phyloP scores from a whole-genome alignment of 2,888 invertebrate genomes.

The Epiblema foenella region DNA sequence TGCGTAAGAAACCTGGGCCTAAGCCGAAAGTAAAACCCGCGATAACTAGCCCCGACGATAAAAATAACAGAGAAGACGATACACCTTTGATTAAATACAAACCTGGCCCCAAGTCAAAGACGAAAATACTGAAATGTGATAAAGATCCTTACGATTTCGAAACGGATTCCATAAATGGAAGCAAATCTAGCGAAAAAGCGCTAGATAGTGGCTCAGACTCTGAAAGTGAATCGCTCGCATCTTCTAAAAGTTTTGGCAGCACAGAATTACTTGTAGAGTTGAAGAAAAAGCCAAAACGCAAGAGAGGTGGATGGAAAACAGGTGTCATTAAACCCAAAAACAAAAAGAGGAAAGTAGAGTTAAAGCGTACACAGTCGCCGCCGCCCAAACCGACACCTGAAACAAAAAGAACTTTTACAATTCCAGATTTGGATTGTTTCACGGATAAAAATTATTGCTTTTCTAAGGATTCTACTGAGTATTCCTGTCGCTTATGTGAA shows the following conservation, averaged over 20 bases:
- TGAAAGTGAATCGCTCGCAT: slow-evolving; percentile 66
- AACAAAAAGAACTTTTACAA: slow-evolving; percentile 46
- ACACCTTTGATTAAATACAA: slow-evolving; percentile 51
- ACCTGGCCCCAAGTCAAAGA: slow-evolving; percentile 72
- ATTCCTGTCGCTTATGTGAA: slow-evolving; percentile 86
- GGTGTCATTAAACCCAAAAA: slow-evolving; percentile 74
- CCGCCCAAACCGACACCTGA: slow-evolving; percentile 40
- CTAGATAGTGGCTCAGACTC: slow-evolving; percentile 61
- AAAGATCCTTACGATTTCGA: slow-evolving; percentile 73
- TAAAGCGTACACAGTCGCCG: slow-evolving; percentile 47
- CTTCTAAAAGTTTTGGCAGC: slow-evolving; percentile 66
- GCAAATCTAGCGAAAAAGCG: slow-evolving; percentile 58
- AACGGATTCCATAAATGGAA: slow-evolving; percentile 66
- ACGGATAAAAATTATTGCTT: slow-evolving; percentile 78
- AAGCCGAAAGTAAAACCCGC: slow-evolving; percentile 58
- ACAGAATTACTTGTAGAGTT: slow-evolving; percentile 61
- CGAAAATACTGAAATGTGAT: slow-evolving; percentile 53
- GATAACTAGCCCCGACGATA: slow-evolving; percentile 37
- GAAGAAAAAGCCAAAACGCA: slow-evolving; percentile 69
- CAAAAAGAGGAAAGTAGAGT: slow-evolving; percentile 64
- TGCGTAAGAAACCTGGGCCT: slow-evolving; percentile 60
- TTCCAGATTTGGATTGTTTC: slow-evolving; percentile 66
- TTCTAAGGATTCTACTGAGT: slow-evolving; percentile 63
- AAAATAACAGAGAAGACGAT: slow-evolving; percentile 46
- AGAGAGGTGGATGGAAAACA: slow-evolving; percentile 66